Evolutionary conservation across 2,113 vertebrate genomes (phyloP).

Genomic region (Vanacampus margaritifer): DNA sequence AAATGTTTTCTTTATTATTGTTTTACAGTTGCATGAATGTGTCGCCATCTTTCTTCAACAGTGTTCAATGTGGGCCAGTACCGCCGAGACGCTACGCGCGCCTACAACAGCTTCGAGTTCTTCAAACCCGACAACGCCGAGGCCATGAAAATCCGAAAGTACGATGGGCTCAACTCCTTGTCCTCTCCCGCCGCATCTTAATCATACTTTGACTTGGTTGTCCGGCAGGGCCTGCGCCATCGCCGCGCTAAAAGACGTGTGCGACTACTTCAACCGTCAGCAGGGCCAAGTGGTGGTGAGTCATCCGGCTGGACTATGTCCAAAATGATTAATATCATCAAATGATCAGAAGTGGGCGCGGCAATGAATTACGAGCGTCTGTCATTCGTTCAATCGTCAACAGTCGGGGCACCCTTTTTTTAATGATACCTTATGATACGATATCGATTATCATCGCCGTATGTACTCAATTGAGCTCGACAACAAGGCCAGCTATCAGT

Average conservation of each 20-base stretch:
- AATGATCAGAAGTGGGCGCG: background rate
- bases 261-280: slow-evolving; percentile 73
- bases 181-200: background rate
- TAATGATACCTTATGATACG: too few species aligned
- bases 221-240: slow-evolving; percentile 78
- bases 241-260: slow-evolving; percentile 81
- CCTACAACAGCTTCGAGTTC: slow-evolving; percentile 85
- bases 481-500: too few species aligned
- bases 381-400: too few species aligned
- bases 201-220: background rate
- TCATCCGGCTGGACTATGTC: background rate
- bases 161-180: slow-evolving; percentile 21
- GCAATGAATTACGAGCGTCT: too few species aligned
- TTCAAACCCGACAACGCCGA: slow-evolving; percentile 83
- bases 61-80: slow-evolving; percentile 91
- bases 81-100: slow-evolving; percentile 78
- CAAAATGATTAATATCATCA: too few species aligned
- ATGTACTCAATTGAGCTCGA: too few species aligned
- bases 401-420: too few species aligned
- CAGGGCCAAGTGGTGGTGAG: slow-evolving; percentile 85
- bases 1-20: too few species aligned
- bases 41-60: slow-evolving; percentile 30
- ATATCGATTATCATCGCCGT: too few species aligned
- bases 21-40: background rate
- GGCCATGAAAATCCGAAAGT: slow-evolving; percentile 85